Evolutionary conservation across 2,113 vertebrate genomes (phyloP).

Genomic region (Rhinoptilus africanus): DNA sequence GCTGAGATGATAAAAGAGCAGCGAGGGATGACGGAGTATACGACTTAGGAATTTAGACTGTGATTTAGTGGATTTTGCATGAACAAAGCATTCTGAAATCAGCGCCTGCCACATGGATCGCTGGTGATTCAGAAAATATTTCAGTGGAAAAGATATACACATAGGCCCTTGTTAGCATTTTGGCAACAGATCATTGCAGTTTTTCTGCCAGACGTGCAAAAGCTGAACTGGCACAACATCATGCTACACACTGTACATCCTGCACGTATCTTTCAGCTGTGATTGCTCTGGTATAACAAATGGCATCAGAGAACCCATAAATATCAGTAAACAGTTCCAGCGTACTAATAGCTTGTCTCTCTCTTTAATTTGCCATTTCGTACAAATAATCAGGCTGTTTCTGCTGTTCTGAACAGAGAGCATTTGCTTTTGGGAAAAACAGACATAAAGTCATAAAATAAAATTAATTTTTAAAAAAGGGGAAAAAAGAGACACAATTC

Average conservation of each 20-base stretch:
- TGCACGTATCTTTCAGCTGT: conserved; percentile 46
- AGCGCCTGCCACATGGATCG: conserved; percentile 31
- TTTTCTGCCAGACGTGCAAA: conserved; percentile 41
- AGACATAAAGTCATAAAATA: not conserved
- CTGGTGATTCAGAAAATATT: conserved; percentile 41
- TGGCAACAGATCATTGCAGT: conserved; percentile 15
- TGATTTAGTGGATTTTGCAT: conserved; percentile 39
- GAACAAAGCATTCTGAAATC: conserved; percentile 55
- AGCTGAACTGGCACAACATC: conserved; percentile 43
- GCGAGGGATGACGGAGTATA: not conserved
- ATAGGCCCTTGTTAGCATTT: conserved; percentile 42
- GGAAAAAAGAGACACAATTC: not conserved
- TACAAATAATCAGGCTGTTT: not conserved
- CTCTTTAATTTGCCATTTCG: not conserved
- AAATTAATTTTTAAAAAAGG: not conserved
- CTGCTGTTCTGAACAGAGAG: not conserved
- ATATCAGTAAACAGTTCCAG: conserved; percentile 42
- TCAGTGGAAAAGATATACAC: conserved; percentile 29
- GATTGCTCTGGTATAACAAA: conserved; percentile 38
- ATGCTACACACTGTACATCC: conserved; percentile 11
- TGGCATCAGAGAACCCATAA: conserved; percentile 26
- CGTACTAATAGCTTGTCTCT: not conserved
- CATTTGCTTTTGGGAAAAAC: not conserved
- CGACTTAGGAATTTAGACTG: not conserved
- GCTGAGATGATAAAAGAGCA: conserved; percentile 27